Evolutionary conservation across 2,888 invertebrate genomes (phyloP).

Genomic region (Cryptocephalus moraei): DNA sequence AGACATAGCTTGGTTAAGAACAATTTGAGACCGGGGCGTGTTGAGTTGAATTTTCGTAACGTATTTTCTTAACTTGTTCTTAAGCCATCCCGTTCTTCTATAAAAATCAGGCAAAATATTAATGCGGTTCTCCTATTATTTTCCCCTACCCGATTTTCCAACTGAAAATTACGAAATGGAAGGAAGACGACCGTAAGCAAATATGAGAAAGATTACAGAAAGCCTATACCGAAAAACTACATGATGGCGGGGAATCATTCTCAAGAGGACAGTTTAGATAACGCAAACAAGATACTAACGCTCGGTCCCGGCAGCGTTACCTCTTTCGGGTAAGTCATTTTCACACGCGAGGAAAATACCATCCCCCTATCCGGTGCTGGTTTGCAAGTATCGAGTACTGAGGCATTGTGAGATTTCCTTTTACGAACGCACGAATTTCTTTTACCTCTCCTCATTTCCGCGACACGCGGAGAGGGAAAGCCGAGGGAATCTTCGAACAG

Average conservation of each 20-base stretch:
- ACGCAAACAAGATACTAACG: slow-evolving; percentile 66
- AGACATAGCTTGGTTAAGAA: no score
- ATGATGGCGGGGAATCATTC: slow-evolving; percentile 62
- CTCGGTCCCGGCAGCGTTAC: slow-evolving; percentile 57
- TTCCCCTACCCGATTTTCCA: slow-evolving; percentile 12
- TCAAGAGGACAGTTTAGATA: slow-evolving; percentile 72
- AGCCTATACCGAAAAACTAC: slow-evolving; percentile 67
- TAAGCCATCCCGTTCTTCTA: slow-evolving; percentile 2
- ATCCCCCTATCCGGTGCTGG: no score
- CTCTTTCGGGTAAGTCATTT: slow-evolving; percentile 57
- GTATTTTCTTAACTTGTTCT: no score
- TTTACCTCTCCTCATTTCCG: no score
- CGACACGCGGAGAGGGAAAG: no score
- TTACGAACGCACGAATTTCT: no score
- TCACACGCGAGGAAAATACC: background rate
- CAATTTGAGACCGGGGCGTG: no score
- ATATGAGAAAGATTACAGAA: slow-evolving; percentile 83
- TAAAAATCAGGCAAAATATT: slow-evolving; percentile 3
- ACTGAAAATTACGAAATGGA: slow-evolving; percentile 41
- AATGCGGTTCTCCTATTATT: slow-evolving; percentile 8
- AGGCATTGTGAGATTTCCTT: no score
- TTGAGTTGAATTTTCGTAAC: no score
- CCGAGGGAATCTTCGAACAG: no score
- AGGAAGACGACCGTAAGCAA: slow-evolving; percentile 84
- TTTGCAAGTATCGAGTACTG: no score